These are phyloP conservation scores for Choloepus hoffmanni DNA, from an alignment of 2,113 vertebrate genomes.

Conservation along the genomic window DNA sequence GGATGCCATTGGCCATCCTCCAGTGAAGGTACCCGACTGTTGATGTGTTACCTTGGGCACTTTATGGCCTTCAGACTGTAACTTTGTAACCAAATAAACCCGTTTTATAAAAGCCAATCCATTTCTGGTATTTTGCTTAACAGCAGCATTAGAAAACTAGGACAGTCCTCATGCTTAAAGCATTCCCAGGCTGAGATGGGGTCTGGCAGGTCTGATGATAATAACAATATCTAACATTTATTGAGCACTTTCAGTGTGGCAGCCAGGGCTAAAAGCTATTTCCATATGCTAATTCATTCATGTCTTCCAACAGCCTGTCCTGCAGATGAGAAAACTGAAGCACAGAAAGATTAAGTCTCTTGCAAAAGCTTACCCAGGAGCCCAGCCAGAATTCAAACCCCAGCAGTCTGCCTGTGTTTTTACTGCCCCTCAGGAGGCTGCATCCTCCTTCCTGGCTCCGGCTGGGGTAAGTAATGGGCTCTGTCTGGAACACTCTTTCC, in stretches of 20 bases:
- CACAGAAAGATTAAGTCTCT: background rate
- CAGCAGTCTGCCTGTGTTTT: background rate
- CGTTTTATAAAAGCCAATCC: no score
- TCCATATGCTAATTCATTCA: background rate
- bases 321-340: background rate
- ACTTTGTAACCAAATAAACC: no score
- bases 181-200: background rate
- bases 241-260: background rate
- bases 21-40: no score
- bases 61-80: no score
- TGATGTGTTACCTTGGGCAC: no score
- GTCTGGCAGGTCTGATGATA: background rate
- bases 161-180: background rate
- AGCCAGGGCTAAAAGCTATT: background rate
- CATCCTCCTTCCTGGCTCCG: no score
- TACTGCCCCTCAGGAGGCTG: background rate
- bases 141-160: no score
- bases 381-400: background rate
- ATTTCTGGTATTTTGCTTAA: no score
- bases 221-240: background rate
- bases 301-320: background rate
- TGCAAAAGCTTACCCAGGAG: background rate
- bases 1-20: no score
- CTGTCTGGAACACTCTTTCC: background rate
- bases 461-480: accelerated